phyloP scores from a whole-genome alignment of 1,140 invertebrate species.

The Aradophagus sp. region DNA sequence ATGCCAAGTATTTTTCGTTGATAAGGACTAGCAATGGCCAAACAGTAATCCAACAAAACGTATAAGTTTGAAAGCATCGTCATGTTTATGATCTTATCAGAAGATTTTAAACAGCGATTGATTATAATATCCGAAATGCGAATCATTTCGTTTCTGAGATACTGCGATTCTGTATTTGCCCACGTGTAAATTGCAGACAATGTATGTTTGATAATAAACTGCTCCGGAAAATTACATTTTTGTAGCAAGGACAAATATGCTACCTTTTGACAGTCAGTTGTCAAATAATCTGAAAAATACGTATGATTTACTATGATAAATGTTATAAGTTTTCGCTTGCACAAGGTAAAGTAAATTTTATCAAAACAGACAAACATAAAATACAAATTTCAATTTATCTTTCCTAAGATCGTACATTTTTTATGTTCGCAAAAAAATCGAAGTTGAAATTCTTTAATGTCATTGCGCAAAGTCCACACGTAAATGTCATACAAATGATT shows the following conservation, averaged over 20 bases:
- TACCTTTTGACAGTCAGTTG: constrained; percentile 20
- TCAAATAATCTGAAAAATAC: not conserved
- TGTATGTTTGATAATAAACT: not conserved
- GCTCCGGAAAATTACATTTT: constrained; percentile 2
- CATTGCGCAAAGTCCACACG: too few species aligned
- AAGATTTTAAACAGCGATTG: constrained; percentile 53
- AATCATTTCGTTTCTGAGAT: constrained; percentile 60
- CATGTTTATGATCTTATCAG: constrained; percentile 21
- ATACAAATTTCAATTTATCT: too few species aligned
- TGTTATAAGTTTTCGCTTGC: too few species aligned
- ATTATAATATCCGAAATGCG: constrained; percentile 61
- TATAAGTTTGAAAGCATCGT: constrained; percentile 75
- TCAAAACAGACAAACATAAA: too few species aligned
- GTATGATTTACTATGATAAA: too few species aligned
- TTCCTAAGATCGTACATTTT: too few species aligned
- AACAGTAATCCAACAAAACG: constrained; percentile 70
- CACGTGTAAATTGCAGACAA: constrained; percentile 59
- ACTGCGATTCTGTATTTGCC: constrained; percentile 56
- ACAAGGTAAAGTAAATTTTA: too few species aligned
- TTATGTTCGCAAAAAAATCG: too few species aligned
- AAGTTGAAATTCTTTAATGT: too few species aligned
- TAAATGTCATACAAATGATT: too few species aligned
- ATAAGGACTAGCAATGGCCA: constrained; percentile 76
- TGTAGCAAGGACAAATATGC: constrained; percentile 9
- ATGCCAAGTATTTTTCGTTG: constrained; percentile 75